Evolutionary conservation across 2,113 vertebrate genomes (phyloP), one percentile per base, ranked within the genome.

Genomic region (Alexandromys fortis): DNA sequence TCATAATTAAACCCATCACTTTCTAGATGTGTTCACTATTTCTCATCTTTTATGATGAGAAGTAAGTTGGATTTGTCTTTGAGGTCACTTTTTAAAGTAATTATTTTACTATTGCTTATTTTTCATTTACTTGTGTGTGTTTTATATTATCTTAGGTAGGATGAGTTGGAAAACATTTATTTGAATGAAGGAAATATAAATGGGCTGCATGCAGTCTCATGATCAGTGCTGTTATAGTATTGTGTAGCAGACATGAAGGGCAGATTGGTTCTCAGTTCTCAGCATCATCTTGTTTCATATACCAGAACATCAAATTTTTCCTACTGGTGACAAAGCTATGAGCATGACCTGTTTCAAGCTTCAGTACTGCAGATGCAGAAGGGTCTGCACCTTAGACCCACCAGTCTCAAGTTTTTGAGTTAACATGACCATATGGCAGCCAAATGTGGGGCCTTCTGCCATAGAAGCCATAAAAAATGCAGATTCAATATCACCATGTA

Each of bases 141-240:
- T 33, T 93, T 63, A 49, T 28, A 4, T 49, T 85, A 24, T 30
- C 75, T 55, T 81, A 35, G 3, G 42, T 82, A 47, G 35, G 17
- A 49, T 47, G 35, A 33, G 0, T 14, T 92, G 17, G 19, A n/a
- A 90, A 55, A 94, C 12, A 7, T 35, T 58, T 19, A 5, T 9
- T 7, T 73, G 30, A 73, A 21, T 88, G 2, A 89, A 72, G 16
- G 12, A 45, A 83, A 13, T 65, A 42, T 8, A 93, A 83, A 52
- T n/a, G 10, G 11, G 7, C 2, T 49, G 16, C 4, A 2, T 19
- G 7, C 13, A 22, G 17, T 70, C 13, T 52, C 8, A 30, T 1
- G 45, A 52, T 11, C 63, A 21, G 13, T 19, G 58, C 33, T 21
- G 47, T 24, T 2, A 30, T 0, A 11, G 4, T 61, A 16, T 52